These are phyloP conservation scores for Liodrosophila aerea DNA, from an alignment of 2,888 invertebrate genomes.

Conservation along the genomic window DNA sequence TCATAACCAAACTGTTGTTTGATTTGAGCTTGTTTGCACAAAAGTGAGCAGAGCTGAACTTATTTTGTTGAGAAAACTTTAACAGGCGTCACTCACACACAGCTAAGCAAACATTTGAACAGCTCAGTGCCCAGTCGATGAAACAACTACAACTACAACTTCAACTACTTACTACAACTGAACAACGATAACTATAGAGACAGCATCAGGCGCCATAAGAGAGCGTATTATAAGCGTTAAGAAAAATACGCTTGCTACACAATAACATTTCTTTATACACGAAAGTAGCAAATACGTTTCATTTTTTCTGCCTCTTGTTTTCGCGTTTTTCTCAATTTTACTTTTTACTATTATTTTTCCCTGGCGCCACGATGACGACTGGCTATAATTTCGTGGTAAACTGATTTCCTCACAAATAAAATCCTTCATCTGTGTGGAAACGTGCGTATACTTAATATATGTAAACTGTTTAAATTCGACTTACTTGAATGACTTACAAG, in stretches of 20 bases:
- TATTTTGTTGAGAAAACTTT: conserved; percentile 60
- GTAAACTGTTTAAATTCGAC: conserved; percentile 21
- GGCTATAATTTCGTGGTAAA: conserved; percentile 19
- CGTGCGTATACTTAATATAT: conserved; percentile 57
- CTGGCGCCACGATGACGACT: conserved; percentile 30
- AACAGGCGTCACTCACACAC: conserved; percentile 57
- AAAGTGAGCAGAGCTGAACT: conserved; percentile 54
- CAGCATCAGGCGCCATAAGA: conserved; percentile 48
- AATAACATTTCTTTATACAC: conserved; percentile 45
- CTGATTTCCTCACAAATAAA: conserved; percentile 35
- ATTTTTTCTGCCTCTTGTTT: conserved; percentile 10
- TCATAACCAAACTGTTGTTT: conserved; percentile 60
- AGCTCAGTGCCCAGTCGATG: conserved; percentile 49
- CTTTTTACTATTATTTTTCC: conserved; percentile 24
- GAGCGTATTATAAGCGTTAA: conserved; percentile 46
- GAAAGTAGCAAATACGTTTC: conserved; percentile 36
- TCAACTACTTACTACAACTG: conserved; percentile 14
- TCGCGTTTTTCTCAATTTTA: conserved; percentile 1
- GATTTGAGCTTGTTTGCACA: conserved; percentile 59
- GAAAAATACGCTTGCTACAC: conserved; percentile 38
- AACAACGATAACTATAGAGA: conserved; percentile 8
- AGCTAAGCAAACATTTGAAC: conserved; percentile 70
- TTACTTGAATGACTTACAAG: conserved; percentile 2
- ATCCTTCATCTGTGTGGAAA: conserved; percentile 35
- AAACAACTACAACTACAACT: conserved; percentile 18